A percentile compares a stretch with the other conserved stretches of the same genome.
These are phyloP conservation scores for Aphaenogaster floridana DNA, from an alignment of 1,140 invertebrate species.

Conservation along the genomic window DNA sequence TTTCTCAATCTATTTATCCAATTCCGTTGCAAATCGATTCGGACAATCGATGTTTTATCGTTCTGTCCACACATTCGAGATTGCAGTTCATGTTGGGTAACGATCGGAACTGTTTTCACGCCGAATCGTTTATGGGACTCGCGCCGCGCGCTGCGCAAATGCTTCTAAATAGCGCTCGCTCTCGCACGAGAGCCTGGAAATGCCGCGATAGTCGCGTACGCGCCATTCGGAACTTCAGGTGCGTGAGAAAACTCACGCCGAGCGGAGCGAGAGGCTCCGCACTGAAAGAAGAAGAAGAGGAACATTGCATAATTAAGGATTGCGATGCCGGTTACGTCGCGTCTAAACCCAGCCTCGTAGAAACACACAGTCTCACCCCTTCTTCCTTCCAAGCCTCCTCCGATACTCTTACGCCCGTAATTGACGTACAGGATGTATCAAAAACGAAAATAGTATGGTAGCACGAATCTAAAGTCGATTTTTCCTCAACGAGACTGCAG, in stretches of 20 bases:
- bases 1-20: not conserved
- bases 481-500: not conserved
- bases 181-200: constrained; percentile 51
- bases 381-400: constrained; percentile 53
- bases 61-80: not conserved
- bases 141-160: not conserved
- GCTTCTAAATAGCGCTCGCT: constrained; percentile 58
- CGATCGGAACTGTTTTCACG: constrained; percentile 29
- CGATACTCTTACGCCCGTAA: constrained; percentile 9
- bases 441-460: not conserved
- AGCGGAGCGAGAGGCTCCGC: constrained; percentile 37
- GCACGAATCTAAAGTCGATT: not conserved
- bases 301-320: constrained; percentile 82
- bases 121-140: constrained; percentile 38
- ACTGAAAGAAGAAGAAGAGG: constrained; percentile 62
- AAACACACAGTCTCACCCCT: constrained; percentile 51
- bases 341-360: constrained; percentile 64
- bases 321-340: constrained; percentile 76
- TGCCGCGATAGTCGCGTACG: constrained; percentile 45
- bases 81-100: not conserved
- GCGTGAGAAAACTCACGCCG: constrained; percentile 79
- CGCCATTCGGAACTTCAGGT: constrained; percentile 75
- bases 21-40: not conserved
- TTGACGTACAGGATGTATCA: constrained; percentile 41
- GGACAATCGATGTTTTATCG: not conserved